These are phyloP conservation scores for Hydraecia micacea DNA, from an alignment of 2,888 invertebrate genomes.

Conservation along the genomic window DNA sequence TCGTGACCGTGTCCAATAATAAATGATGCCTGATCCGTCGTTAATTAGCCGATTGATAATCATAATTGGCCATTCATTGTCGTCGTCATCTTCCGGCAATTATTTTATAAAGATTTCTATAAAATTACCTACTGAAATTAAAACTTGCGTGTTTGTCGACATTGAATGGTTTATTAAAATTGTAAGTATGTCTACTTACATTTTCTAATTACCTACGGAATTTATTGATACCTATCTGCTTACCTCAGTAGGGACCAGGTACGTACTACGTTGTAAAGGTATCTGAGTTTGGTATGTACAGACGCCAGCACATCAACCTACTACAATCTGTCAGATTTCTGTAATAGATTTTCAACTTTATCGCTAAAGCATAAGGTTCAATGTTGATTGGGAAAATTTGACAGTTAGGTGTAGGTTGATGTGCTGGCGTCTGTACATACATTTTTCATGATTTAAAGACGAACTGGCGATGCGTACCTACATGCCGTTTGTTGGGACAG, in stretches of 20 bases:
- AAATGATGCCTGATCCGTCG: slow-evolving; percentile 26
- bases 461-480: background rate
- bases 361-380: too few species aligned
- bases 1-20: slow-evolving; percentile 47
- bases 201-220: slow-evolving; percentile 9
- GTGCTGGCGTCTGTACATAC: too few species aligned
- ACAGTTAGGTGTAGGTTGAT: too few species aligned
- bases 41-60: slow-evolving; percentile 28
- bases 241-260: background rate
- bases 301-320: too few species aligned
- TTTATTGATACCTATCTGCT: background rate
- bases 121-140: slow-evolving; percentile 45
- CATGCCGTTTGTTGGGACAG: too few species aligned
- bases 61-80: slow-evolving; percentile 21
- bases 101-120: slow-evolving; percentile 49
- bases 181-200: background rate
- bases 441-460: background rate
- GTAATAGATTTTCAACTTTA: too few species aligned
- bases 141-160: slow-evolving; percentile 34
- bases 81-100: slow-evolving; percentile 26
- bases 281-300: background rate
- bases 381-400: too few species aligned
- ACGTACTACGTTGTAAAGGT: background rate
- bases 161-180: slow-evolving; percentile 20
- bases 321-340: too few species aligned